A percentile compares a stretch with the other conserved stretches of the same genome.
These are phyloP conservation scores for Mercenaria mercenaria DNA, from an alignment of 1,140 invertebrate species.

Conservation along the genomic window DNA sequence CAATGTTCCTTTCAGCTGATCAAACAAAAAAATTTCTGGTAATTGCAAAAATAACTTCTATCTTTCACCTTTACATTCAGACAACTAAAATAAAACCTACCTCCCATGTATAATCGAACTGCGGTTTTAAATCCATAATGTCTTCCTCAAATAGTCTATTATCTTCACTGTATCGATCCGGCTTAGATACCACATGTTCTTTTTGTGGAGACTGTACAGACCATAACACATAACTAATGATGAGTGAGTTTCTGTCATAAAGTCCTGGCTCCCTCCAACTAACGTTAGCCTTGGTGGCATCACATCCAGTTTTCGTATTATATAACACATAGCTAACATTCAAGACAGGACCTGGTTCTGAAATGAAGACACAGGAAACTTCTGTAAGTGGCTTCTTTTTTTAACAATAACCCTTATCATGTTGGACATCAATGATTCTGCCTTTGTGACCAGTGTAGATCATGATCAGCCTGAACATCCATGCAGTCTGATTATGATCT, in stretches of 20 bases:
- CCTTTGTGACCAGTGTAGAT: too few relatives aligned
- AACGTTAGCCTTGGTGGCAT: constrained; percentile 9
- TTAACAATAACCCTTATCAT: too few relatives aligned
- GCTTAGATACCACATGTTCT: background rate
- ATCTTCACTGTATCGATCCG: background rate
- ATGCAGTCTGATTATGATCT: too few relatives aligned
- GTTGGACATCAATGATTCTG: too few relatives aligned
- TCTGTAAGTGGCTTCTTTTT: too few relatives aligned
- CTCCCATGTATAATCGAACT: background rate
- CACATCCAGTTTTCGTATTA: background rate
- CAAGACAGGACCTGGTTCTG: background rate
- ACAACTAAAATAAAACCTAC: too few relatives aligned
- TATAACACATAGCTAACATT: background rate
- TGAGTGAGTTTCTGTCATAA: background rate
- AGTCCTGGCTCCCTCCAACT: background rate
- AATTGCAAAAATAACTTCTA: too few relatives aligned
- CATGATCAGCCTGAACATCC: too few relatives aligned
- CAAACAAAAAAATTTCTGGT: too few relatives aligned
- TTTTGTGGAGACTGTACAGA: background rate
- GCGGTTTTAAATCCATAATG: background rate
- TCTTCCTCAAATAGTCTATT: background rate
- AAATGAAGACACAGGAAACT: too few relatives aligned
- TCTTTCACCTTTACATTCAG: too few relatives aligned
- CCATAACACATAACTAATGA: background rate
- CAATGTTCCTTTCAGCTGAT: too few relatives aligned